Conservation (phyloP, 1,140 invertebrate genomes). For the Brevipalpus yothersi region DNA sequence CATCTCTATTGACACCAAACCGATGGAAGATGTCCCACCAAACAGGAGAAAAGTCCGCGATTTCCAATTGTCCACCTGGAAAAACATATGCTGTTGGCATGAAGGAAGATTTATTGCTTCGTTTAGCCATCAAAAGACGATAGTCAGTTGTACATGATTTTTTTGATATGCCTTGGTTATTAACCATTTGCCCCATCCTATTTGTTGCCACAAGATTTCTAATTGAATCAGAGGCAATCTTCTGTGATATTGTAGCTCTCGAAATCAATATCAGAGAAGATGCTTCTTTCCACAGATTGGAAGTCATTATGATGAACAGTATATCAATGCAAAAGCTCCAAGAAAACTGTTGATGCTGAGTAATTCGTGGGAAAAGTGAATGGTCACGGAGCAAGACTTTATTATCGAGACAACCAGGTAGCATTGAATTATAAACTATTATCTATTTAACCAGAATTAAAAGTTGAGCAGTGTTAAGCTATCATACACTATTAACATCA, state of each 20-base stretch:
- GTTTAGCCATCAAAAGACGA: constrained; percentile 35
- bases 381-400: no score
- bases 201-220: constrained; percentile 1
- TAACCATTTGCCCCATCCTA: not conserved
- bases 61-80: constrained; percentile 43
- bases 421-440: no score
- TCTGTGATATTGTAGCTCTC: constrained; percentile 11
- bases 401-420: no score
- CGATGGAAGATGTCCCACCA: constrained; percentile 39
- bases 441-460: no score
- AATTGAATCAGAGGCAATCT: constrained; percentile 10
- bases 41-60: constrained; percentile 34
- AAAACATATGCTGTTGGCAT: constrained; percentile 51
- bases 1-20: constrained; percentile 6
- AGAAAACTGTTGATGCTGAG: no score
- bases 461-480: no score
- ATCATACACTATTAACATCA: no score
- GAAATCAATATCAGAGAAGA: constrained; percentile 20
- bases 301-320: no score
- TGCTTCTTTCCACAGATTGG: constrained; percentile 19
- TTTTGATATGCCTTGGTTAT: not conserved
- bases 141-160: constrained; percentile 16
- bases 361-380: no score
- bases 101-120: constrained; percentile 32
- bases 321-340: no score